Evolutionary conservation across 2,113 vertebrate species (phyloP), one percentile per base, ranked within the genome.

Genomic region (Centropus bengalensis): DNA sequence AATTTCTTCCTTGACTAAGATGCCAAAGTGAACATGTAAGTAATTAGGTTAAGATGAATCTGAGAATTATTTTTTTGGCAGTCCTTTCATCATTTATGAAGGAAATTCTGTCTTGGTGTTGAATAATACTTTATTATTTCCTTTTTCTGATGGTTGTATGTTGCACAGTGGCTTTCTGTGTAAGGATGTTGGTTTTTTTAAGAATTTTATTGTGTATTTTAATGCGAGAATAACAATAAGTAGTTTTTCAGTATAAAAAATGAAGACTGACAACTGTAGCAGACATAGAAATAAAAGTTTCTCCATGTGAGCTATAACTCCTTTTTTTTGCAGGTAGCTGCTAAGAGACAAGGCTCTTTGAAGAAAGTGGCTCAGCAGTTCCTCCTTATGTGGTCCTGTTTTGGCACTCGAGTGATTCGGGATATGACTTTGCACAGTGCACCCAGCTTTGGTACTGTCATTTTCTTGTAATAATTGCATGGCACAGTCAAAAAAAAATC

Each of bases 381-480:
- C 97, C 98, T 99, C 86, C 97, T 99, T 97, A 99, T 99, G 99
- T 99, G 99, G 99, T 99, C 99, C 54, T 99, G 99, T 97, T 99
- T 99, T 23, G 99, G 99, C 87, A 99, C 99, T 86, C 98, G 99
- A 96, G 99, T 99, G 96, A 99, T 99, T 97, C 98, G 99, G 91
- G 99, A 99, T 83, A 99, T 99, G 99, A 99, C 99, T 93, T 98
- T 99, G 96, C 99, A 99, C 96, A 99, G 99, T 6, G 99, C 99
- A 12, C 99, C 99, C 77, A 99, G 99, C 97, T 99, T 99, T 47
- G 99, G 99, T 99, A 98, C 98, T 98, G 88, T 10, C 23, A 44
- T 64, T 93, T 79, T 86, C 8, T 83, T 73, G 10, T 38, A 68
- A 26, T 71, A 62, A 52, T 75, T 38, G 51, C 58, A 56, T 85